A percentile compares a stretch with the other conserved stretches of the same genome.
phyloP scores from a whole-genome alignment of 2,113 vertebrate genomes.

The Rhagologus leucostigma region DNA sequence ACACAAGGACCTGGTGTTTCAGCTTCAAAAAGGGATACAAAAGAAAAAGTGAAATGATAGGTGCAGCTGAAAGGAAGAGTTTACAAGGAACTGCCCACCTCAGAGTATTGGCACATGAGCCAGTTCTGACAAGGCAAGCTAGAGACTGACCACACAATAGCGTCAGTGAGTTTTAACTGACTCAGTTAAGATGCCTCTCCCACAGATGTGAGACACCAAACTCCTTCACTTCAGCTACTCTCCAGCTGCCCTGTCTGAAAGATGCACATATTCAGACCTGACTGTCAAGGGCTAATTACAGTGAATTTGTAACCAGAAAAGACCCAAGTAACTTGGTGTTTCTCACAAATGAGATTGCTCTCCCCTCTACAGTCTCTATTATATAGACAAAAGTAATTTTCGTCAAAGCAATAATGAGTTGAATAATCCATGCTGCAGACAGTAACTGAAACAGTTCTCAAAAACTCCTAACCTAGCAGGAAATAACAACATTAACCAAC shows the following conservation, averaged over 20 bases:
- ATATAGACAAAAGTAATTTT: neutral
- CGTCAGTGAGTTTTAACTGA: neutral
- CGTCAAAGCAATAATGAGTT: neutral
- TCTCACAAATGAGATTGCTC: neutral
- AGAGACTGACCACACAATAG: neutral
- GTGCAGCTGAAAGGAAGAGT: neutral
- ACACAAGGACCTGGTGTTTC: neutral
- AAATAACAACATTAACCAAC: neutral
- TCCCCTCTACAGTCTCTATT: neutral
- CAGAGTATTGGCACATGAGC: neutral
- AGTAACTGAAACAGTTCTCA: neutral
- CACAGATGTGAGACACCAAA: neutral
- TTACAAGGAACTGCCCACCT: neutral
- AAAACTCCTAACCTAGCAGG: neutral
- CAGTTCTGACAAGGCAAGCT: neutral
- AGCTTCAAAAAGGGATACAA: neutral
- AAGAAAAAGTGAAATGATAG: neutral
- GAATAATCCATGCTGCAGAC: neutral
- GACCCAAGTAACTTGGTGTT: neutral
- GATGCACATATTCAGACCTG: neutral
- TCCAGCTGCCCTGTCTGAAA: neutral
- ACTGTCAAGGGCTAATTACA: neutral
- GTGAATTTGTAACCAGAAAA: neutral
- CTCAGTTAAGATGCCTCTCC: neutral
- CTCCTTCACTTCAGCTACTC: neutral